Conservation (phyloP, 2,888 invertebrate genomes). For the Phragmatobia fuliginosa region DNA sequence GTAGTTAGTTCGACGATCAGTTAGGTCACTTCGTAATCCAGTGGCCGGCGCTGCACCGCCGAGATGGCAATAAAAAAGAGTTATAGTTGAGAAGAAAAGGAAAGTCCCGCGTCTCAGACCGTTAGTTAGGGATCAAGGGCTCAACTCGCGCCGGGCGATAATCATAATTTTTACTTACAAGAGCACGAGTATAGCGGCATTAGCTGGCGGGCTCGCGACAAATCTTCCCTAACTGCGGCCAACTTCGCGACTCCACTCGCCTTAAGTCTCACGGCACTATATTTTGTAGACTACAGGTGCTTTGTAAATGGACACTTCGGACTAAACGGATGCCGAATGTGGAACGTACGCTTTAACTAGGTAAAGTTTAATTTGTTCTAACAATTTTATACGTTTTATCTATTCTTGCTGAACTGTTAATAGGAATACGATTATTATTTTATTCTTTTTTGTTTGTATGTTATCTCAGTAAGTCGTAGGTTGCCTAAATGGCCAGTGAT, state of each 20-base stretch:
- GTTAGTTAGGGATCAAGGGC: constrained; percentile 85
- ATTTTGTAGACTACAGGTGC: constrained; percentile 71
- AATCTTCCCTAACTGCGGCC: constrained; percentile 84
- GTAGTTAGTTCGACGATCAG: constrained; percentile 71
- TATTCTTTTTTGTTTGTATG: not conserved
- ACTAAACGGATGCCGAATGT: constrained; percentile 40
- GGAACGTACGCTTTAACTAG: constrained; percentile 16
- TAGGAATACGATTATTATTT: not conserved
- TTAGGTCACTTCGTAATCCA: constrained; percentile 80
- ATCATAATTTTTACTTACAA: constrained; percentile 87
- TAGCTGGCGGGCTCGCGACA: constrained; percentile 81
- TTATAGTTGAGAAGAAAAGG: constrained; percentile 86
- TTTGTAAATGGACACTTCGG: constrained; percentile 47
- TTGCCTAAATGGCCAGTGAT: not conserved
- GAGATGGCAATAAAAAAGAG: constrained; percentile 85
- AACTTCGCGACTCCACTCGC: constrained; percentile 82
- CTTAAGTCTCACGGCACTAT: constrained; percentile 59
- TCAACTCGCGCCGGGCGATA: constrained; percentile 83
- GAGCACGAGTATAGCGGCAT: constrained; percentile 77
- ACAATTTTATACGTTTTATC: not conserved
- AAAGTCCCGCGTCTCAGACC: constrained; percentile 80
- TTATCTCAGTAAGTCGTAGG: not conserved
- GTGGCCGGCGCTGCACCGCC: constrained; percentile 72
- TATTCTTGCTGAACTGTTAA: not conserved
- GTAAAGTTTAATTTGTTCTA: constrained; percentile 7